Percentiles rank a stretch among this genome's conserved stretches.
phyloP scores from a whole-genome alignment of 2,888 invertebrate genomes.

The Cremastinae sp. region DNA sequence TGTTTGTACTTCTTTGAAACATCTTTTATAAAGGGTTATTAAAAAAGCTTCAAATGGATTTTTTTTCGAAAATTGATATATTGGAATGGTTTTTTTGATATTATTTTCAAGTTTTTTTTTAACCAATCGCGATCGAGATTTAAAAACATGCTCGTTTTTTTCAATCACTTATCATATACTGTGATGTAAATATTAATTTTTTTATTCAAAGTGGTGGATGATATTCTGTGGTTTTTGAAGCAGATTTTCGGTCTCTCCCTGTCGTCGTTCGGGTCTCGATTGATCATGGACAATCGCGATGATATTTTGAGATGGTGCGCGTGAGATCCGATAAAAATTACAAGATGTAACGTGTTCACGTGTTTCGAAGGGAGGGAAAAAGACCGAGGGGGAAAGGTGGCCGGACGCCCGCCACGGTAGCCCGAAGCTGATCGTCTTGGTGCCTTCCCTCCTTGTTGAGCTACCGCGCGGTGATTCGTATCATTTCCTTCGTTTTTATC shows the following conservation, averaged over 20 bases:
- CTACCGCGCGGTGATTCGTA: constrained; percentile 73
- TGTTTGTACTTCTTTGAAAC: too few species aligned
- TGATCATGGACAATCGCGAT: constrained; percentile 59
- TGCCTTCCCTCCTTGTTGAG: constrained; percentile 40
- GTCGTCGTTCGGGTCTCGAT: constrained; percentile 22
- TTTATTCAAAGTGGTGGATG: too few species aligned
- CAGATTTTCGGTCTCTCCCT: not conserved
- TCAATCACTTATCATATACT: too few species aligned
- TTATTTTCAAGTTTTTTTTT: too few species aligned
- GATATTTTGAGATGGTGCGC: constrained; percentile 72
- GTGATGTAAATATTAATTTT: too few species aligned
- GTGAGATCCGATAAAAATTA: constrained; percentile 76
- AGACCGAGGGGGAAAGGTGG: constrained; percentile 33
- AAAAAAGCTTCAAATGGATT: too few species aligned
- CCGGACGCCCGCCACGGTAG: constrained; percentile 66
- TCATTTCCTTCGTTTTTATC: constrained; percentile 72
- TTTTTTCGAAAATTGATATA: too few species aligned
- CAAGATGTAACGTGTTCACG: constrained; percentile 67
- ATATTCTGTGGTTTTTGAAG: too few species aligned
- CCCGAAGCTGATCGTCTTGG: constrained; percentile 72
- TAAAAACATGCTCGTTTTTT: too few species aligned
- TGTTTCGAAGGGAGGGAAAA: constrained; percentile 19
- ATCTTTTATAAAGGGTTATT: too few species aligned
- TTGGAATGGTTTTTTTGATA: too few species aligned
- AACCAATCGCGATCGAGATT: too few species aligned